Evolutionary conservation across 2,888 invertebrate species (phyloP), one percentile per base, ranked within the genome.

Genomic region (Cryptus viduatorius): DNA sequence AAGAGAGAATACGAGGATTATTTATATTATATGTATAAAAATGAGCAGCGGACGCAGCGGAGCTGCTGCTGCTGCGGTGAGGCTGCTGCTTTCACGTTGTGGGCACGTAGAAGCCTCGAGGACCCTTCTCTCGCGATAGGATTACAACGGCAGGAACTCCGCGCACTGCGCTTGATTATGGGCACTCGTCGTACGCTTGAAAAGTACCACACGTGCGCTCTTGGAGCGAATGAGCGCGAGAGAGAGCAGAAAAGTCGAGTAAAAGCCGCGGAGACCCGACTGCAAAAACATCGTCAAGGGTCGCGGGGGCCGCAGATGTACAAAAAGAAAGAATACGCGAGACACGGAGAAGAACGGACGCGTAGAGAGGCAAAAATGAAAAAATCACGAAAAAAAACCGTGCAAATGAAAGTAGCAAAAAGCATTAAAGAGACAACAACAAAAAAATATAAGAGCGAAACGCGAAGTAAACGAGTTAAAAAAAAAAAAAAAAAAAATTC

Each of bases 21-120:
- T 76, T 48, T 64, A n/a, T 65, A 42, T 65, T n/a, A 37, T 64
- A 48, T 48, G 72, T 72, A 59, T 31, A 31, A 73, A 61, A 73
- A 79, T 73, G 72, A 72, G 72, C 72, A 79, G 56, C 56, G 53
- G 24, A 12, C 24, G 1, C n/a, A n/a, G n/a, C n/a, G n/a, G n/a
- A n/a, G n/a, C n/a, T n/a, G n/a, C 24, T 3, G 24, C 24, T 69
- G 37, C 61, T 61, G 81, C 79, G 79, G 78, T 56, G 84, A 79
- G 76, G 73, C 80, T 79, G 73, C 80, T 79, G 83, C 82, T 83
- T 86, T 86, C 82, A 85, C 86, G 86, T 79, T 82, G 78, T 81
- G 85, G 82, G 83, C 84, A 81, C 81, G 81, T 81, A 81, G 68
- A 69, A 68, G 75, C 69, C 68, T 81, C 81, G 81, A 81, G 76